phyloP scores from a whole-genome alignment of 1,140 invertebrate species.

The Penaeus japonicus region DNA sequence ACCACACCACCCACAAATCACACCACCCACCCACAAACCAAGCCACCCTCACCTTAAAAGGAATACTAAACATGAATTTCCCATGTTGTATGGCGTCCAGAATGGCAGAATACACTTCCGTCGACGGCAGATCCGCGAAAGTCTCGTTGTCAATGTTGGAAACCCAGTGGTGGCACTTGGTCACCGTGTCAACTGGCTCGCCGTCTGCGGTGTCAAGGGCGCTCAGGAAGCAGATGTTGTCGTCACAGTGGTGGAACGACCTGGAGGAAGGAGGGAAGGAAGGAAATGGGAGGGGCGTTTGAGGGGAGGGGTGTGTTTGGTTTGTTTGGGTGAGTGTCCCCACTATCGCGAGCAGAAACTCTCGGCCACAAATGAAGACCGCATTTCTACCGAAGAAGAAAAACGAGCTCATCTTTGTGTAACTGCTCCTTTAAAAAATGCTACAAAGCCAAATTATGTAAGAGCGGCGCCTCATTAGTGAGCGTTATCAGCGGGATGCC shows the following conservation, averaged over 20 bases:
- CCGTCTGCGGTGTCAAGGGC: constrained; percentile 4
- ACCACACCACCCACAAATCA: too few relatives aligned
- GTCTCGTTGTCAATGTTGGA: constrained; percentile 23
- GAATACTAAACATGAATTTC: constrained; percentile 24
- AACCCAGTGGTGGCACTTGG: constrained; percentile 35
- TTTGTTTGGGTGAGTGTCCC: too few relatives aligned
- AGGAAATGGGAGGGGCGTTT: neutral
- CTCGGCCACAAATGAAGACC: too few relatives aligned
- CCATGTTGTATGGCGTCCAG: neutral
- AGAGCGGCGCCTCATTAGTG: too few relatives aligned
- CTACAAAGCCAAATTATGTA: too few relatives aligned
- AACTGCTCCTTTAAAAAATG: too few relatives aligned
- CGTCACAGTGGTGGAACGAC: constrained; percentile 49
- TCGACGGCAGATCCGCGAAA: constrained; percentile 35
- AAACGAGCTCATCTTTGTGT: too few relatives aligned
- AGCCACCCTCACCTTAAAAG: neutral
- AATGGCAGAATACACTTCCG: neutral
- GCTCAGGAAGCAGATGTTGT: constrained; percentile 39
- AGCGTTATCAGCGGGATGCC: too few relatives aligned
- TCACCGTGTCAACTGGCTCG: neutral
- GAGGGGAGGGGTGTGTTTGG: too few relatives aligned
- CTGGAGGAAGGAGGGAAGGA: neutral
- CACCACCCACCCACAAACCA: too few relatives aligned
- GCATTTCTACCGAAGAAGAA: too few relatives aligned
- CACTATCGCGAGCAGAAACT: too few relatives aligned